Base-by-base conservation (phyloP, 2,888 invertebrate species). In the Campopleginae sp. region DNA sequence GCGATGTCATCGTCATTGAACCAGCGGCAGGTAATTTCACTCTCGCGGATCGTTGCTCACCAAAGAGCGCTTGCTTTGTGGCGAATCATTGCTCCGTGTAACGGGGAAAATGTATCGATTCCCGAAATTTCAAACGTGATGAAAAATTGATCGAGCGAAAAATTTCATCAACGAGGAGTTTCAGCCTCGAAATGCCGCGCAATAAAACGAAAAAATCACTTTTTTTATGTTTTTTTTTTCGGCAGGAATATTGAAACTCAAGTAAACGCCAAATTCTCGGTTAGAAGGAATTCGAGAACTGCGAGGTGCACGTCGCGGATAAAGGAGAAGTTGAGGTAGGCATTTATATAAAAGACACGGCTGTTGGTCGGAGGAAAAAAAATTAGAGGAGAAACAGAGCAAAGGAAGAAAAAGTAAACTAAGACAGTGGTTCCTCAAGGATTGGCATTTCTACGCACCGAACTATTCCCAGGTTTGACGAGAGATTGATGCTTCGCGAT, bases 391-490 rank as follows among this genome's bases (percentile, higher is more conserved):
- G 58, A 54, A 66, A 63, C 17, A 58, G 54, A 17, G n/a, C n/a
- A 68, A 77, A 58, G 38, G 10, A 38, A 7, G 38, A 38, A 74
- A 70, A 74, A 81, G 72, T 33, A 27, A 68, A 72, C 51, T 71
- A 65, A 65, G 51, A 61, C 38, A 17, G 75, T 77, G 82, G 83
- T 82, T 86, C 86, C 80, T 80, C 77, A 61, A 86, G 88, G 87
- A 88, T 91, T 89, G 92, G 93, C 89, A 93, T 93, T 92, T 93
- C 92, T 92, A 91, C 91, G 87, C 86, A 86, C 86, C 88, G 88
- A 90, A 91, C 91, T 92, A 92, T 91, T 87, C 89, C 88, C 88
- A 91, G 91, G 90, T 93, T 93, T 93, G 93, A 93, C 92, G 93
- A 93, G 93, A 93, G 93, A 93, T 93, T 93, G 93, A 93, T 93